Percentiles rank a stretch among this genome's conserved stretches.
Conservation (phyloP, 2,888 invertebrate species). For the Helleia helle region DNA sequence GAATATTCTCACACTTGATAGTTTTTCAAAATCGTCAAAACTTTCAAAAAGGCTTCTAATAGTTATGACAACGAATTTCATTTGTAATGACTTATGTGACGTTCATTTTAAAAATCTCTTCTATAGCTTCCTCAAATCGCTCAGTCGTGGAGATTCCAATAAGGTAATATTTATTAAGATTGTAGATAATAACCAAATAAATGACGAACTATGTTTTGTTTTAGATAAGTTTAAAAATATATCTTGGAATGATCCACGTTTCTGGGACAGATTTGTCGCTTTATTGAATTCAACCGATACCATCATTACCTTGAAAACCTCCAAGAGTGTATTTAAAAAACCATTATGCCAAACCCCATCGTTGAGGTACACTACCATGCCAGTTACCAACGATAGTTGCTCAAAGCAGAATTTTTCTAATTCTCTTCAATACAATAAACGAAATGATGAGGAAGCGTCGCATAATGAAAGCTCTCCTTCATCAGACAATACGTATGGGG, state of each 20-base stretch:
- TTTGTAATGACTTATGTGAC: slow-evolving; percentile 61
- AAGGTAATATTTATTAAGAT: slow-evolving; percentile 64
- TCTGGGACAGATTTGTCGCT: slow-evolving; percentile 88
- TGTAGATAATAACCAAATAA: slow-evolving; percentile 62
- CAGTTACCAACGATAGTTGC: slow-evolving; percentile 65
- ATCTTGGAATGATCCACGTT: slow-evolving; percentile 84
- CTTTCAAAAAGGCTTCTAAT: slow-evolving; percentile 68
- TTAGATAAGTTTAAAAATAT: slow-evolving; percentile 77
- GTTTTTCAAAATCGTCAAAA: slow-evolving; percentile 63
- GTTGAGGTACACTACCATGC: slow-evolving; percentile 74
- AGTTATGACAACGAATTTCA: slow-evolving; percentile 75
- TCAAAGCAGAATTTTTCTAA: slow-evolving; percentile 71
- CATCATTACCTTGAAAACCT: slow-evolving; percentile 63
- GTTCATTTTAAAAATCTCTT: slow-evolving; percentile 67
- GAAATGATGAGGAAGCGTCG: slow-evolving; percentile 64
- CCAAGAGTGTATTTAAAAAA: slow-evolving; percentile 67
- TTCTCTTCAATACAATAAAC: slow-evolving; percentile 62
- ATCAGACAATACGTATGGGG: slow-evolving; percentile 76
- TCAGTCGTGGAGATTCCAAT: slow-evolving; percentile 60
- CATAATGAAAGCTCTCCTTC: slow-evolving; percentile 75
- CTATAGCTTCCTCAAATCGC: slow-evolving; percentile 62
- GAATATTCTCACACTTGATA: slow-evolving; percentile 74
- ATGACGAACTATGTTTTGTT: slow-evolving; percentile 57
- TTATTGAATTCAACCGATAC: slow-evolving; percentile 81
- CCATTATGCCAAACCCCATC: slow-evolving; percentile 60